These are phyloP conservation scores for Brachionus plicatilis DNA, from an alignment of 1,140 invertebrate species.

Conservation along the genomic window DNA sequence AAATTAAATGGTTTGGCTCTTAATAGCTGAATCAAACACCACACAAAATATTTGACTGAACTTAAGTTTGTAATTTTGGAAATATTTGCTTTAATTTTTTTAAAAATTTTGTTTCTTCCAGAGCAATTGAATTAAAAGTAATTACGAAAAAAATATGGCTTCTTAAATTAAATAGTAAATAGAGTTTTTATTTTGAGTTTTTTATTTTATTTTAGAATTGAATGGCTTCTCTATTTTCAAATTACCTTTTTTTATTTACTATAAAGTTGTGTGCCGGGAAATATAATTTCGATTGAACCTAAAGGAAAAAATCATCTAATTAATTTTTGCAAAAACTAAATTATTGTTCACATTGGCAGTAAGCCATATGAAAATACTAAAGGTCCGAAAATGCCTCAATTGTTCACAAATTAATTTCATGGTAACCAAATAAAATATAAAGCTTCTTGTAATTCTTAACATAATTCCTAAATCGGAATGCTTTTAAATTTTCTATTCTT, in stretches of 20 bases:
- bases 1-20: no score
- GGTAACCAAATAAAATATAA: no score
- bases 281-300: background rate
- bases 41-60: background rate
- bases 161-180: conserved; percentile 34
- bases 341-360: background rate
- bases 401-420: no score
- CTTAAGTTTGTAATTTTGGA: background rate
- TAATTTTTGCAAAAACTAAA: background rate
- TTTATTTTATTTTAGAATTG: background rate
- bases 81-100: conserved; percentile 13
- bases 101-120: background rate
- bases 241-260: background rate
- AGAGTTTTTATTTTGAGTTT: background rate
- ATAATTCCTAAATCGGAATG: no score
- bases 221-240: conserved; percentile 5
- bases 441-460: no score
- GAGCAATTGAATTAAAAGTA: conserved; percentile 7
- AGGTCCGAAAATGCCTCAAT: background rate
- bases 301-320: background rate
- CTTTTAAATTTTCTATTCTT: no score
- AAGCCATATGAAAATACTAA: background rate
- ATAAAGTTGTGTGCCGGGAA: background rate
- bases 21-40: background rate
- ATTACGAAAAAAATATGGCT: background rate